These are phyloP conservation scores for Halichoerus grypus DNA, from an alignment of 2,113 vertebrate species.

Conservation along the genomic window DNA sequence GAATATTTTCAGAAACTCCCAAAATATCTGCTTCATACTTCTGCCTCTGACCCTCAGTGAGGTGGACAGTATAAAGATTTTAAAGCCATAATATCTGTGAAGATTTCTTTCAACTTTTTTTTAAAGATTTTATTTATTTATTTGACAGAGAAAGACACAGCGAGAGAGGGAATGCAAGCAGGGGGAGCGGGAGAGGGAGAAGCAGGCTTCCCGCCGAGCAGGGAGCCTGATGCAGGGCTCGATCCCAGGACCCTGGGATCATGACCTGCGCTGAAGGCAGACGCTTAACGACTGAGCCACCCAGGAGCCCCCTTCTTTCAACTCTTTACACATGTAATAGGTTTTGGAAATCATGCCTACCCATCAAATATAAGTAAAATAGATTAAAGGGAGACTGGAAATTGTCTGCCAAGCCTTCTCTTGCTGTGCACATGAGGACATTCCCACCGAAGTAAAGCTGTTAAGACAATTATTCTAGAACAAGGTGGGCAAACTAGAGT, in stretches of 20 bases:
- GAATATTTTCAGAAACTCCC: constrained; percentile 67
- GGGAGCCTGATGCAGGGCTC: too few relatives aligned
- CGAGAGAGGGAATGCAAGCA: too few relatives aligned
- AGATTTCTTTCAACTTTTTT: constrained; percentile 37
- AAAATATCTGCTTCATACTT: constrained; percentile 18
- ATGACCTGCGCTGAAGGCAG: too few relatives aligned
- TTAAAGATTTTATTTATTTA: too few relatives aligned
- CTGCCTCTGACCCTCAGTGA: constrained; percentile 1
- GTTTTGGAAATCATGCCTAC: constrained; percentile 61
- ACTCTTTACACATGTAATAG: constrained; percentile 49
- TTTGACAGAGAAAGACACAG: too few relatives aligned
- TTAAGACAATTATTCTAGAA: constrained; percentile 61
- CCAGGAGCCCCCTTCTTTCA: neutral
- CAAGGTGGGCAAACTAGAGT: constrained; percentile 50
- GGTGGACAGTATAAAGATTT: constrained; percentile 44
- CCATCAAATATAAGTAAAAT: constrained; percentile 53
- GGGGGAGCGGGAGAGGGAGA: too few relatives aligned
- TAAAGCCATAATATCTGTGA: neutral
- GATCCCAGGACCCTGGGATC: too few relatives aligned
- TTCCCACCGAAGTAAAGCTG: constrained; percentile 21
- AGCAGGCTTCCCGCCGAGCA: too few relatives aligned
- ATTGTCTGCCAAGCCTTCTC: constrained; percentile 17
- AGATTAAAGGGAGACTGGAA: constrained; percentile 48
- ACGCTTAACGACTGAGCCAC: too few relatives aligned
- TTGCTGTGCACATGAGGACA: neutral